These are phyloP conservation scores for Orgyia antiqua DNA, from an alignment of 2,888 invertebrate species.

Conservation along the genomic window DNA sequence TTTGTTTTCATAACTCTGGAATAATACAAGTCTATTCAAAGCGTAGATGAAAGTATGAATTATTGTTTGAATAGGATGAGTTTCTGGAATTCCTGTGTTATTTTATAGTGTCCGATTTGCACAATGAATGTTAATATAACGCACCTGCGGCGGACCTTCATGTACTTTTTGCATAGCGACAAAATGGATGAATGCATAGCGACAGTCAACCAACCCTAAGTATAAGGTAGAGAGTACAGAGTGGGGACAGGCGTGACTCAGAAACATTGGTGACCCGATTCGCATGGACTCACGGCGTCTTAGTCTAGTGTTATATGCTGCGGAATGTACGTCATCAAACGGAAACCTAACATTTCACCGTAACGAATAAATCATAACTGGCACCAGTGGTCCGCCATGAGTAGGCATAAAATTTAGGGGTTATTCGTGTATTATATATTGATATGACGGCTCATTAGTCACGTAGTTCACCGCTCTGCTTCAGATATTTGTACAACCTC, in stretches of 20 bases:
- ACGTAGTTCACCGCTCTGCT: slow-evolving; percentile 15
- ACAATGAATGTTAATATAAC: slow-evolving; percentile 37
- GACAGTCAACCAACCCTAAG: slow-evolving; percentile 30
- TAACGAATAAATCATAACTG: not conserved
- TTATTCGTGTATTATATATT: not conserved
- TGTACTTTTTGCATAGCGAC: slow-evolving; percentile 24
- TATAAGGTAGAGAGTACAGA: slow-evolving; percentile 23
- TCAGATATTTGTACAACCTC: slow-evolving; percentile 20
- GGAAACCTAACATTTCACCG: not conserved
- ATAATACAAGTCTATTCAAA: slow-evolving; percentile 32
- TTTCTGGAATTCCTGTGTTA: slow-evolving; percentile 33
- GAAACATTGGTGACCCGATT: slow-evolving; percentile 56
- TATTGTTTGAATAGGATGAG: slow-evolving; percentile 32
- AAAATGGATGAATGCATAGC: slow-evolving; percentile 19
- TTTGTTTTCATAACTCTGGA: slow-evolving; percentile 38
- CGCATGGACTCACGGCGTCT: slow-evolving; percentile 37
- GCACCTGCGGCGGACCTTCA: slow-evolving; percentile 21
- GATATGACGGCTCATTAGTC: slow-evolving; percentile 23
- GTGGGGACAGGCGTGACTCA: slow-evolving; percentile 33
- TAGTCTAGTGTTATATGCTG: slow-evolving; percentile 38
- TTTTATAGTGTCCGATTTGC: slow-evolving; percentile 32
- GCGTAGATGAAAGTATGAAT: slow-evolving; percentile 23
- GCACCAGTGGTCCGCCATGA: not conserved
- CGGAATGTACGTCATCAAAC: slow-evolving; percentile 24
- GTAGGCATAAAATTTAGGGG: not conserved